phyloP scores from a whole-genome alignment of 2,113 vertebrate species.

The Chlorodrepanis virens region DNA sequence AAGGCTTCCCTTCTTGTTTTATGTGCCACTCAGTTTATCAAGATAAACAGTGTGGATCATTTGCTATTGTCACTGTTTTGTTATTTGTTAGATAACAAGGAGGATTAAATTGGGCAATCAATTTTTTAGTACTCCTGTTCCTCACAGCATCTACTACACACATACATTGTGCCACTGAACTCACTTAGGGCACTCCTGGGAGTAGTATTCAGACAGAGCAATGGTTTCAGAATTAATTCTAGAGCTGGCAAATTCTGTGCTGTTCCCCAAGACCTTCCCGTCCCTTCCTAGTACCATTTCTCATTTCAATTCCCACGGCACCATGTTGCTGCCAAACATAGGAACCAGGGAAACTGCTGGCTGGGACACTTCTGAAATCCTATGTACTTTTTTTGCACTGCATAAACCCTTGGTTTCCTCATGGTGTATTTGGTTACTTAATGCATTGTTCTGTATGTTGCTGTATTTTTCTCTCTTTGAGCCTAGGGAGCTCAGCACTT shows the following conservation, averaged over 20 bases:
- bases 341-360: background rate
- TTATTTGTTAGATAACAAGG: background rate
- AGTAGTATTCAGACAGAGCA: background rate
- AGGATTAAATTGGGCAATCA: background rate
- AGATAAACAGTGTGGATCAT: background rate
- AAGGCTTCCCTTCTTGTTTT: background rate
- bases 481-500: background rate
- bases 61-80: background rate
- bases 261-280: background rate
- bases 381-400: background rate
- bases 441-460: background rate
- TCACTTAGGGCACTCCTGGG: background rate
- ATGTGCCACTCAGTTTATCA: background rate
- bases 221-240: background rate
- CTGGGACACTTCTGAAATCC: background rate
- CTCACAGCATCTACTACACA: background rate
- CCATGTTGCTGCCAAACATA: background rate
- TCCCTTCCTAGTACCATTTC: background rate
- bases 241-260: background rate
- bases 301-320: background rate
- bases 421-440: background rate
- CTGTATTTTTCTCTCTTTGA: background rate
- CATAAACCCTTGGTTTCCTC: background rate
- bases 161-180: background rate
- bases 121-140: background rate